These are phyloP conservation scores for Ptilorrhoa leucosticta DNA, from an alignment of 2,113 vertebrate genomes.

Conservation along the genomic window DNA sequence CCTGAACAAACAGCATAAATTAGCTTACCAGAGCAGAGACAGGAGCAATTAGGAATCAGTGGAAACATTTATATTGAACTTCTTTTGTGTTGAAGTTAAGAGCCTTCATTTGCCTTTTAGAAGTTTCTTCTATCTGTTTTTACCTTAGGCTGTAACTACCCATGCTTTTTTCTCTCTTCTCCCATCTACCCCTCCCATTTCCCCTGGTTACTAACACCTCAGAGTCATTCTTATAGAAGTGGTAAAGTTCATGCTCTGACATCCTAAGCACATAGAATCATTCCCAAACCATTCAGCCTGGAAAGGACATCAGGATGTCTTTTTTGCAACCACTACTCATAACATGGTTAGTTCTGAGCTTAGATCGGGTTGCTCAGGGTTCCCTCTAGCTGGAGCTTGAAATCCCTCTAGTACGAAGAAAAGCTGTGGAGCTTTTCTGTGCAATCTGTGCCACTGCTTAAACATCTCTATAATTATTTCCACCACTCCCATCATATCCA, in stretches of 20 bases:
- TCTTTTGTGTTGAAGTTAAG: not conserved
- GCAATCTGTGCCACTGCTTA: not conserved
- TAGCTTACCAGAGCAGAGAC: not conserved
- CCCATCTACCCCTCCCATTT: accelerated
- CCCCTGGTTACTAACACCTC: not conserved
- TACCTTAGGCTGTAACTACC: not conserved
- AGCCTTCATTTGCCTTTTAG: not conserved
- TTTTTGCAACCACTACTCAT: not conserved
- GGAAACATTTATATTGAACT: not conserved
- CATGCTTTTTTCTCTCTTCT: not conserved
- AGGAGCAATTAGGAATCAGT: not conserved
- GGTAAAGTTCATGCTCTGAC: not conserved
- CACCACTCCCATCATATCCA: accelerated
- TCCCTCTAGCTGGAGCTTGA: not conserved
- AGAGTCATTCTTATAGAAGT: not conserved
- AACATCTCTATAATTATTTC: not conserved
- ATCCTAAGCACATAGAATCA: not conserved
- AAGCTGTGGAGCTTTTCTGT: not conserved
- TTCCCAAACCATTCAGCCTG: not conserved
- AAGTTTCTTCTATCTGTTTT: not conserved
- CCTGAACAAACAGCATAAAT: not conserved
- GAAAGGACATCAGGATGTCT: not conserved
- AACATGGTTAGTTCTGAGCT: not conserved
- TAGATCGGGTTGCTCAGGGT: not conserved
- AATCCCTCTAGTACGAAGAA: not conserved